A percentile compares a stretch with the other conserved stretches of the same genome.
phyloP scores from a whole-genome alignment of 1,140 invertebrate species.

The Procambarus virginalis region DNA sequence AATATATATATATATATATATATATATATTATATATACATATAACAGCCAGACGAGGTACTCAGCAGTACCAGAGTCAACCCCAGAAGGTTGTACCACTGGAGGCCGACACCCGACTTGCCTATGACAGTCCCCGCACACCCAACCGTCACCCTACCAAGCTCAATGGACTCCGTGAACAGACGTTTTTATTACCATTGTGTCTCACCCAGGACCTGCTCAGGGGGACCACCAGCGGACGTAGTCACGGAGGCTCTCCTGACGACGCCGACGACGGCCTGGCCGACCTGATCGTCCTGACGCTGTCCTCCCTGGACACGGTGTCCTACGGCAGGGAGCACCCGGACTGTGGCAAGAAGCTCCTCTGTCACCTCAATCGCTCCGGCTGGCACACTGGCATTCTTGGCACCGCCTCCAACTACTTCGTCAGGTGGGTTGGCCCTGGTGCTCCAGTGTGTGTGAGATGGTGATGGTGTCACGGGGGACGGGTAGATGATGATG shows the following conservation, averaged over 20 bases:
- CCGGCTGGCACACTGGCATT: slow-evolving; percentile 40
- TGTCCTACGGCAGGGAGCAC: slow-evolving; percentile 34
- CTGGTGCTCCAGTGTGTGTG: neutral
- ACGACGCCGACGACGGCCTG: slow-evolving; percentile 24
- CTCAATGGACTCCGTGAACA: too few relatives aligned
- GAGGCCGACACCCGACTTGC: too few relatives aligned
- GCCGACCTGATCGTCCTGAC: slow-evolving; percentile 48
- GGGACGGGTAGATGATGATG: too few relatives aligned
- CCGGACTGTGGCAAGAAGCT: slow-evolving; percentile 46
- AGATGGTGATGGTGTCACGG: too few relatives aligned
- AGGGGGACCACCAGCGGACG: neutral
- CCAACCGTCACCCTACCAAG: too few relatives aligned
- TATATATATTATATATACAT: neutral
- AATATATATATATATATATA: neutral
- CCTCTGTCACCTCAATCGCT: slow-evolving; percentile 57
- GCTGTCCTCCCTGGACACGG: slow-evolving; percentile 47
- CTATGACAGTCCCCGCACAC: too few relatives aligned
- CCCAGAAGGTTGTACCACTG: too few relatives aligned
- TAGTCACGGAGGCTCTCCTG: neutral
- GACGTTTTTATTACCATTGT: too few relatives aligned
- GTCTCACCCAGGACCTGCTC: neutral
- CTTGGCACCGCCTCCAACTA: slow-evolving; percentile 53
- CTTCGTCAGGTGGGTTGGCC: slow-evolving; percentile 33
- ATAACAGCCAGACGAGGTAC: too few relatives aligned
- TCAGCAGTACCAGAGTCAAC: too few relatives aligned